Evolutionary conservation across 2,113 vertebrate genomes (phyloP).

Genomic region (Falco punctatus): DNA sequence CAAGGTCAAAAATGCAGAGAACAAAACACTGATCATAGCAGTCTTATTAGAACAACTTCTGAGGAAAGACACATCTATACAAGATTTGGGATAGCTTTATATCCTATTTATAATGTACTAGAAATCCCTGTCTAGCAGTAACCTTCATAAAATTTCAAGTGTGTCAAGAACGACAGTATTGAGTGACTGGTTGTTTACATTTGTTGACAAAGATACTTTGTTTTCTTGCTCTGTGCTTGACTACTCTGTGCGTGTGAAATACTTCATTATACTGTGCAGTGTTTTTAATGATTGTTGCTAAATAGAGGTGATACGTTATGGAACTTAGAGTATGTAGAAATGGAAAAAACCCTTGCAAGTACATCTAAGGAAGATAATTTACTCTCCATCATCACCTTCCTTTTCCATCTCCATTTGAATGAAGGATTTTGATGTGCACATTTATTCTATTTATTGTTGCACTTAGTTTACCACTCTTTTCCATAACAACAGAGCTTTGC

Average conservation of each 20-base stretch:
- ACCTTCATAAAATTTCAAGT: background rate
- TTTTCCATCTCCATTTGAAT: background rate
- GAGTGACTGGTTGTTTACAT: background rate
- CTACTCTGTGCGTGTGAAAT: background rate
- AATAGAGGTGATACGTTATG: background rate
- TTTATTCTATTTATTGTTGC: background rate
- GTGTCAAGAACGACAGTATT: background rate
- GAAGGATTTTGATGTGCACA: background rate
- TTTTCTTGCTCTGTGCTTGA: background rate
- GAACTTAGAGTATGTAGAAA: background rate
- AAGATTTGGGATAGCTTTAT: background rate
- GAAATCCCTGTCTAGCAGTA: background rate
- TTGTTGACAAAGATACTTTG: background rate
- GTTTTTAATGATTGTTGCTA: background rate
- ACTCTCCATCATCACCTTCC: background rate
- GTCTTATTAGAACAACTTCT: background rate
- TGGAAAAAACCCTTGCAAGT: background rate
- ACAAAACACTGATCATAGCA: background rate
- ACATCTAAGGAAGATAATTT: background rate
- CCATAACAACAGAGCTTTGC: background rate
- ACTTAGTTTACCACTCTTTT: background rate
- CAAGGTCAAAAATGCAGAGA: accelerated
- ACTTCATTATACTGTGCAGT: background rate
- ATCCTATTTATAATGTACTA: background rate
- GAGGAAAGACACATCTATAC: background rate